Conservation (phyloP, 2,797 vertebrate genomes). For the Enteromius fasciolatus region DNA sequence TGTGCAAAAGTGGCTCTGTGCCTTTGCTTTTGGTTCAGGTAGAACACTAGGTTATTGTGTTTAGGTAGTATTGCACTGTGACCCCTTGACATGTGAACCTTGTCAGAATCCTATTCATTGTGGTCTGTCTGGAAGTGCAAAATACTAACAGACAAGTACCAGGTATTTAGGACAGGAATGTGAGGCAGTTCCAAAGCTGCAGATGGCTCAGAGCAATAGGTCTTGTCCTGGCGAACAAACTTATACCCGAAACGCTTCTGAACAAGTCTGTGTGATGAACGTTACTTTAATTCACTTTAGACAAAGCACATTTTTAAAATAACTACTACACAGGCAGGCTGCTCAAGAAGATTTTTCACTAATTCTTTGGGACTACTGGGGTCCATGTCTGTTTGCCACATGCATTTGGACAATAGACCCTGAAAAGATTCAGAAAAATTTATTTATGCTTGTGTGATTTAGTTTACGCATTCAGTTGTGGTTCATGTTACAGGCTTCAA, state of each 20-base stretch:
- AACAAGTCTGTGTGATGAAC: background rate
- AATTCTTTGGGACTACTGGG: constrained; percentile 17
- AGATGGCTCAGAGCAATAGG: background rate
- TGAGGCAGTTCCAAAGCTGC: background rate
- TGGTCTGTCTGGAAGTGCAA: constrained; percentile 1
- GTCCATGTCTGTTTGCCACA: constrained; percentile 32
- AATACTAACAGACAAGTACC: constrained; percentile 6
- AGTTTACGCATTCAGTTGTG: background rate
- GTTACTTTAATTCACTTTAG: constrained; percentile 45
- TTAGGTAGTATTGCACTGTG: background rate
- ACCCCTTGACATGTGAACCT: constrained; percentile 20
- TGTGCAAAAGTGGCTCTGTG: background rate
- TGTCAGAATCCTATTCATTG: constrained; percentile 20
- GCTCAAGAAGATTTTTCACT: constrained; percentile 52
- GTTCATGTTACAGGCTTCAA: background rate
- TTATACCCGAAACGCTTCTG: background rate
- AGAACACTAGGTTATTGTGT: background rate
- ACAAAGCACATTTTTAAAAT: constrained; percentile 65
- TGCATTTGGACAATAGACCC: background rate
- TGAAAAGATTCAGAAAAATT: background rate
- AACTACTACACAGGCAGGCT: constrained; percentile 67
- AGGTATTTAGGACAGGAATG: constrained; percentile 14
- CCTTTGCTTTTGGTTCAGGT: background rate
- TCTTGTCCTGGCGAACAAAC: constrained; percentile 6
- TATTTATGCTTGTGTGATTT: background rate